Evolutionary conservation across 1,140 invertebrate genomes (phyloP).

Genomic region (Atta colombica): DNA sequence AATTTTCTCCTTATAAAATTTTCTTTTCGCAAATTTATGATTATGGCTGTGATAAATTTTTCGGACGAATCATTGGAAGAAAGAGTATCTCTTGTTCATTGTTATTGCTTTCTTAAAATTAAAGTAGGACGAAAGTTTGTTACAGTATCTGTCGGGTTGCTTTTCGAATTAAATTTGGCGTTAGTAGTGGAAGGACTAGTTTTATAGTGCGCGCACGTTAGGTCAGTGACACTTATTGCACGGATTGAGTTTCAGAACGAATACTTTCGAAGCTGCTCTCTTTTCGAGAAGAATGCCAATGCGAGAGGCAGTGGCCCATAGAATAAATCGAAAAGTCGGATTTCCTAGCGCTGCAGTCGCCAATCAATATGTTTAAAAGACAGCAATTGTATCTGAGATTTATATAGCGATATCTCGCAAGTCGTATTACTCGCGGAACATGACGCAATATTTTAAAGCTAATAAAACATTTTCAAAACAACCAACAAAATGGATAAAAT

Average conservation of each 20-base stretch:
- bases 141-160: constrained; percentile 32
- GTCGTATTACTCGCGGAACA: neutral
- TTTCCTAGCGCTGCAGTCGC: neutral
- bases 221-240: constrained; percentile 72
- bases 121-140: constrained; percentile 16
- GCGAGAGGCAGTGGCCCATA: neutral
- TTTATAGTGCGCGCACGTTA: constrained; percentile 58
- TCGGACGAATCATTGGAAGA: neutral
- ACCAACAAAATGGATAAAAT: neutral
- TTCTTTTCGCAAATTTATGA: neutral
- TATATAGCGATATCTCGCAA: neutral
- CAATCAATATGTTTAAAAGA: constrained; percentile 23
- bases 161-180: constrained; percentile 52
- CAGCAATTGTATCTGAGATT: constrained; percentile 33
- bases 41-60: constrained; percentile 6
- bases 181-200: neutral
- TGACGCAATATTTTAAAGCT: constrained; percentile 10
- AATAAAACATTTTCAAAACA: neutral
- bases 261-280: constrained; percentile 21
- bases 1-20: neutral
- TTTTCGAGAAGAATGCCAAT: constrained; percentile 49
- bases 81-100: constrained; percentile 26
- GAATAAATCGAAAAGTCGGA: constrained; percentile 51
- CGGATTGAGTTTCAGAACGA: constrained; percentile 67
- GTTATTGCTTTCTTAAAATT: neutral